Base-by-base conservation (phyloP, 2,797 vertebrate genomes). In the Potorous gilbertii region DNA sequence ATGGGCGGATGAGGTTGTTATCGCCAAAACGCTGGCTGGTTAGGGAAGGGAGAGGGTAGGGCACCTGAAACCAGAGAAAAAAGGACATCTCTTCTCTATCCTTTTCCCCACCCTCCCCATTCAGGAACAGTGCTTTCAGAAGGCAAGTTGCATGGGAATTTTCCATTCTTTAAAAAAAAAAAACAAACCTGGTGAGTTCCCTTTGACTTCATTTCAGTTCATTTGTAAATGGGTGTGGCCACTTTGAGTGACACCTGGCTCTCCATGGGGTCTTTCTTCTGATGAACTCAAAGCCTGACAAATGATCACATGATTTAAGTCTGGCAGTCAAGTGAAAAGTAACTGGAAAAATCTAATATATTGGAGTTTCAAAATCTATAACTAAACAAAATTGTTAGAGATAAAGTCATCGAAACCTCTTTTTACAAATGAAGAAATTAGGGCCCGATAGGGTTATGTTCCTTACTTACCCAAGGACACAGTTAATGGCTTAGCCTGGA, bases 1-100 rank as follows among this genome's bases (percentile, higher is more conserved):
- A 28, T 0, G 66, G 28, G 93, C 93, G n/a, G 31, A 91, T 1
- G 92, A 92, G 56, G 92, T 56, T 54, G 40, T 57, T 93, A 94
- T 92, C 93, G 13, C 59, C 59, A 74, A 91, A 93, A 90, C 93
- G 46, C 74, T 94, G 94, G 94, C 90, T n/a, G 96, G 55, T 55
- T 13, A 54, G 90, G 92, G 89, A 96, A 91, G 89, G 97, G 94
- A 91, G 94, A 96, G 94, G 92, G 40, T 92, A 95, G 74, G 55
- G 57, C 92, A 21, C 90, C 91, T 54, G 94, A 87, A 87, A 50
- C 81, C 50, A 0, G 55, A 74, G 91, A 92, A 90, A 96, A 21
- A 28, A 54, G 55, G 92, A 27, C 87, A 56, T 92, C 81, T 95
- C 54, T 87, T 50, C 52, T 56, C 54, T 93, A 55, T n/a, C 90